Evolutionary conservation across 2,113 vertebrate species (phyloP).

Genomic region (Stegostoma tigrinum): DNA sequence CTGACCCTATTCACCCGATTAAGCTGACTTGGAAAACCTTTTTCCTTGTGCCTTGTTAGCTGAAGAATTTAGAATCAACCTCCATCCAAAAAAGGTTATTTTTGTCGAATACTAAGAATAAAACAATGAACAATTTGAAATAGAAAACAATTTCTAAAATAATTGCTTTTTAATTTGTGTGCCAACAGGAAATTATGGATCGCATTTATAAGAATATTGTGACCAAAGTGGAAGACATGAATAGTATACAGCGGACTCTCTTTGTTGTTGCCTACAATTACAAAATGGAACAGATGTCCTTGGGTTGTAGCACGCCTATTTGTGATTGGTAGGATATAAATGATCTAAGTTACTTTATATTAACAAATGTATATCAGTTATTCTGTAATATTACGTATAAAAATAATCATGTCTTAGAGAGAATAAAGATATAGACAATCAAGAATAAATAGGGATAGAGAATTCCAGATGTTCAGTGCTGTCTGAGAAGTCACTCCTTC

Average conservation of each 20-base stretch:
- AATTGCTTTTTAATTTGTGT: slow-evolving; percentile 26
- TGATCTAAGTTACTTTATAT: not conserved
- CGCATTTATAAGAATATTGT: slow-evolving; percentile 93
- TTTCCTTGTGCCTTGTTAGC: not conserved
- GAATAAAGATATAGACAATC: not conserved
- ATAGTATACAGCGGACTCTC: slow-evolving; percentile 68
- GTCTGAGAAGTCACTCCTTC: too few species aligned
- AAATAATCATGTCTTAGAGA: not conserved
- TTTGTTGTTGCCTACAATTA: slow-evolving; percentile 93
- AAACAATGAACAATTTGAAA: not conserved
- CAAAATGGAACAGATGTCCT: slow-evolving; percentile 86
- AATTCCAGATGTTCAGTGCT: too few species aligned
- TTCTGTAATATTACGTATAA: not conserved
- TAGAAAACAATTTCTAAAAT: not conserved
- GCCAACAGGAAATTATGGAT: slow-evolving; percentile 86
- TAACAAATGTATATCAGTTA: not conserved
- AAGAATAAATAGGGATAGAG: too few species aligned
- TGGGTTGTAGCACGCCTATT: slow-evolving; percentile 75
- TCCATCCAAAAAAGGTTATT: not conserved
- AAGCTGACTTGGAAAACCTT: not conserved
- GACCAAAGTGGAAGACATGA: slow-evolving; percentile 87
- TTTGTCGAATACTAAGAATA: not conserved
- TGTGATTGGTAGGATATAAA: slow-evolving; percentile 70
- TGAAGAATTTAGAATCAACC: not conserved
- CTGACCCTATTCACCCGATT: not conserved